A percentile compares a stretch with the other conserved stretches of the same genome.
Evolutionary conservation across 2,113 vertebrate species (phyloP).

Genomic region (Leuciscus idus): DNA sequence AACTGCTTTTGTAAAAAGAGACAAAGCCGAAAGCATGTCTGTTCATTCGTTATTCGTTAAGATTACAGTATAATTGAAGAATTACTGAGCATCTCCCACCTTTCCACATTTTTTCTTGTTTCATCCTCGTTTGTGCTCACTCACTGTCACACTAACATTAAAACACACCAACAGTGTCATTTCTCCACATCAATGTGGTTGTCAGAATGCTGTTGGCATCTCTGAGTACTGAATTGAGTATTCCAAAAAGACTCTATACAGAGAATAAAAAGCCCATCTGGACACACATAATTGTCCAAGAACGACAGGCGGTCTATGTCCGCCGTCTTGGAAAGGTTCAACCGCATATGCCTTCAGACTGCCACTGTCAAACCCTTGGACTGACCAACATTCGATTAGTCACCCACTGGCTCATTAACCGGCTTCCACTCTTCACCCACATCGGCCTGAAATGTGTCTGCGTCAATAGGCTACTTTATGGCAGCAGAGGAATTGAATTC

Average conservation of each 20-base stretch:
- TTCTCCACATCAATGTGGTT: background rate
- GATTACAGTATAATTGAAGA: background rate
- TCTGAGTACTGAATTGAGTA: background rate
- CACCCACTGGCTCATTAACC: background rate
- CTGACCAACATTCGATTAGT: background rate
- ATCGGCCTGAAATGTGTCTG: background rate
- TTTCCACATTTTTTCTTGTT: background rate
- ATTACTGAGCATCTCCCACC: background rate
- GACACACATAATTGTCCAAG: background rate
- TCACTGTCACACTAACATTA: background rate
- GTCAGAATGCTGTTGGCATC: background rate
- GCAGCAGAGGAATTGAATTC: background rate
- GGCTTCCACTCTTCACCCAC: background rate
- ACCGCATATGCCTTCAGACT: background rate
- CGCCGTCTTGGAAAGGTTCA: background rate
- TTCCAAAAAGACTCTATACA: background rate
- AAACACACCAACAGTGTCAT: background rate
- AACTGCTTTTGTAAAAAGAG: conserved; percentile 29
- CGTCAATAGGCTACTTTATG: background rate
- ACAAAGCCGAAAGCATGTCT: background rate
- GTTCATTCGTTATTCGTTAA: conserved; percentile 5
- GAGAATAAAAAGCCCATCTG: conserved; percentile 27
- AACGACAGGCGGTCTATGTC: background rate
- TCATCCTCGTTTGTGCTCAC: background rate
- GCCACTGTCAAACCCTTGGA: conserved; percentile 5